Evolutionary conservation across 2,888 invertebrate genomes (phyloP).

Genomic region (Mythimna ferrago): DNA sequence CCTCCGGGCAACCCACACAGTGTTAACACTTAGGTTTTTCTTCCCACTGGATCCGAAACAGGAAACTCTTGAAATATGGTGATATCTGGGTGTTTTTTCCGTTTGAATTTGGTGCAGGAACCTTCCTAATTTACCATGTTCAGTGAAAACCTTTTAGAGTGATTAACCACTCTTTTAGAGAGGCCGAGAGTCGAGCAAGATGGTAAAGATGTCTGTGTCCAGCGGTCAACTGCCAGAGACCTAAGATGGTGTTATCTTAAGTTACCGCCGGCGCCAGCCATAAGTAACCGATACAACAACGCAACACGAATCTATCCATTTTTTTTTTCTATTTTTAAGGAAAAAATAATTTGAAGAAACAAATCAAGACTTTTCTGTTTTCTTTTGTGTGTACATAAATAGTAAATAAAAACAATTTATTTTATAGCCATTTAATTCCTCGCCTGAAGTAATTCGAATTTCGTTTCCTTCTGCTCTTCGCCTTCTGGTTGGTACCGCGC

Average conservation of each 20-base stretch:
- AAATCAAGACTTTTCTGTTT: background rate
- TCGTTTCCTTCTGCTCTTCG: conserved; percentile 36
- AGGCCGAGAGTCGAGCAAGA: too few species aligned
- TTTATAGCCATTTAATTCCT: conserved; percentile 21
- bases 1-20: background rate
- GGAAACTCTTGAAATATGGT: background rate
- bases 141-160: too few species aligned
- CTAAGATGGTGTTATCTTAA: background rate
- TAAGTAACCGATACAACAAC: background rate
- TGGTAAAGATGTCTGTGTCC: too few species aligned
- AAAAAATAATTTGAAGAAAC: background rate
- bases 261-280: background rate
- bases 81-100: too few species aligned
- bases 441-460: background rate
- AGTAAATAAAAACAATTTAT: background rate
- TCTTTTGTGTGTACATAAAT: too few species aligned
- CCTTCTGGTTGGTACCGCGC: conserved; percentile 73
- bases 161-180: too few species aligned
- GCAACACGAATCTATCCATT: background rate
- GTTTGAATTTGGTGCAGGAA: too few species aligned
- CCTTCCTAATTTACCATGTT: background rate
- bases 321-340: background rate
- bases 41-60: background rate
- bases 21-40: background rate
- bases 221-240: background rate